These are phyloP conservation scores for Amphilophus citrinellus DNA, from an alignment of 2,113 vertebrate genomes.

Conservation along the genomic window DNA sequence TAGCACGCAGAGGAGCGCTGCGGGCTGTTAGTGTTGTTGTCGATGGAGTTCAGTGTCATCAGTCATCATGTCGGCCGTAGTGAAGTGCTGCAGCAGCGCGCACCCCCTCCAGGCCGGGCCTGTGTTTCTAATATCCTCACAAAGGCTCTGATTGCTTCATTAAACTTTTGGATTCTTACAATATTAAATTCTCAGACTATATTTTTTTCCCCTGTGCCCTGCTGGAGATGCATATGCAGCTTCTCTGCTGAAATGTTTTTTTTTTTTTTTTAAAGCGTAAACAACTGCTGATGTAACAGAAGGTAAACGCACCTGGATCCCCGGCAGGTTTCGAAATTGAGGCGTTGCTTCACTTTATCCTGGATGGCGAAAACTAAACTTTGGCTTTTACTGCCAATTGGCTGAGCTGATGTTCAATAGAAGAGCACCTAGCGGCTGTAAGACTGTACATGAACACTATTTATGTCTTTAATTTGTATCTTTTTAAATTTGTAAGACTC, in stretches of 20 bases:
- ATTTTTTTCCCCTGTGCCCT: neutral
- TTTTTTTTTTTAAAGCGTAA: neutral
- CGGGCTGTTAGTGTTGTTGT: neutral
- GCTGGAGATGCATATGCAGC: neutral
- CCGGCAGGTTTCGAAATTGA: neutral
- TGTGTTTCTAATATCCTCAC: neutral
- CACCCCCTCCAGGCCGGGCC: neutral
- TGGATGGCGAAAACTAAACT: neutral
- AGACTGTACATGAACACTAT: neutral
- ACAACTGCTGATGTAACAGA: neutral
- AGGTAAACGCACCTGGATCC: neutral
- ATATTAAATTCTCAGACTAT: neutral
- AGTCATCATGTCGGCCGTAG: neutral
- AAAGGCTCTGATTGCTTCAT: neutral
- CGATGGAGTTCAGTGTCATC: neutral
- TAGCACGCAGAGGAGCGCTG: neutral
- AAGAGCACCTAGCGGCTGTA: neutral
- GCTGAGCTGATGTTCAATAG: neutral
- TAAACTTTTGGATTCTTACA: rapidly evolving
- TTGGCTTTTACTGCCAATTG: neutral
- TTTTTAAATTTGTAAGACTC: neutral
- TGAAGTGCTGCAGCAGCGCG: neutral
- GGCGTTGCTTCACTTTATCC: neutral
- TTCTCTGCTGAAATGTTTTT: neutral
- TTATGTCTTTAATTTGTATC: neutral